Percentiles rank a stretch among this genome's conserved stretches.
phyloP scores from a whole-genome alignment of 2,797 vertebrate species.

The Rallus crepitans region DNA sequence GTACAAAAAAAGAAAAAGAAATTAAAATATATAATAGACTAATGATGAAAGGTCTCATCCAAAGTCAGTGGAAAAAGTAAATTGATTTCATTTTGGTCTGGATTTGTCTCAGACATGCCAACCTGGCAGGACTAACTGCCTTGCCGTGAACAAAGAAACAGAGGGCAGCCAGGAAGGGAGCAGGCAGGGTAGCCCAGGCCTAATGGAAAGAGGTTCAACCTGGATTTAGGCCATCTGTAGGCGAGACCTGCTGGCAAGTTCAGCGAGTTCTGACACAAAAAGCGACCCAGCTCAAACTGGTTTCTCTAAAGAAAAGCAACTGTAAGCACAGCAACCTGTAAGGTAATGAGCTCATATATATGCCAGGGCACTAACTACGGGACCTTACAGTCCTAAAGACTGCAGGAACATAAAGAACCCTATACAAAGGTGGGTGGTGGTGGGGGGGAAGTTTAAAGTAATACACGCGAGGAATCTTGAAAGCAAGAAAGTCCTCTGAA shows the following conservation, averaged over 20 bases:
- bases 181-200: not conserved
- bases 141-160: not conserved
- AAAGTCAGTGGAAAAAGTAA: not conserved
- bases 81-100: not conserved
- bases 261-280: not conserved
- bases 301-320: slow-evolving; percentile 1
- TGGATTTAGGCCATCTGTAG: not conserved
- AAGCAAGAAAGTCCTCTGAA: not conserved
- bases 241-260: not conserved
- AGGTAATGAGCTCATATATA: slow-evolving; percentile 29
- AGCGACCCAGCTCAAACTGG: not conserved
- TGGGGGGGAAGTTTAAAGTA: not conserved
- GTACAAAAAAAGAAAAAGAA: slow-evolving; percentile 3
- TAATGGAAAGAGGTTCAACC: not conserved
- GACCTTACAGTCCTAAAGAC: not conserved
- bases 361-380: not conserved
- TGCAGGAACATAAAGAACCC: not conserved
- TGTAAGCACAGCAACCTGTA: not conserved
- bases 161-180: not conserved
- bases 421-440: not conserved
- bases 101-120: not conserved
- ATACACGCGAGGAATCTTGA: not conserved
- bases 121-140: not conserved
- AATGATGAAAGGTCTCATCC: not conserved
- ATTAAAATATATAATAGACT: not conserved